Evolutionary conservation across 1,140 invertebrate genomes (phyloP), one percentile per base, ranked within the genome.

Genomic region (Zaprionus africanus): DNA sequence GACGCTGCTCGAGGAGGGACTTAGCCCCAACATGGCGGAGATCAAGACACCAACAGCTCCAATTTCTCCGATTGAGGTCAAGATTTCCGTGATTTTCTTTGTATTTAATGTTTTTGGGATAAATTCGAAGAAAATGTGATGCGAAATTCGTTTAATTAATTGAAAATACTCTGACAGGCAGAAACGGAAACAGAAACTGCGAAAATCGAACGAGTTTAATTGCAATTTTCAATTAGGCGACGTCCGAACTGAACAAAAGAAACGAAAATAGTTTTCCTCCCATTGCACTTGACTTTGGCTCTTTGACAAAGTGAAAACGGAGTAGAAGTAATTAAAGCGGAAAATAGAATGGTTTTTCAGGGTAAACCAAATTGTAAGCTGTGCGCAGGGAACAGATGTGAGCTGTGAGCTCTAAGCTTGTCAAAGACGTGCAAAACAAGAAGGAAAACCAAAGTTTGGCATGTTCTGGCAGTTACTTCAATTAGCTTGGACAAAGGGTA

Each of bases 161-260:
- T 80, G 36, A 58, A 54, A 79, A 46, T 63, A 67, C 67, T 70
- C 57, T 34, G 31, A 34, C 9, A 11, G 31, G 24, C 34, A 62
- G 17, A 34, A 34, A 28, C 61, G 26, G 15, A 59, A 57, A 22
- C 22, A 22, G 22, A 77, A 81, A 58, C 41, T 38, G 54, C 7
- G 28, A 28, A 36, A 24, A 53, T 15, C 24, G 67, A 67, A 24
- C 66, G 53, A 43, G 22, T 69, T 78, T 87, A 87, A 88, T 87
- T 88, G 83, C 70, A 49, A 81, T 88, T 87, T 87, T 81, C 84
- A 87, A 87, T 88, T 87, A 88, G 84, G 60, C 54, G 68, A 88
- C 61, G 71, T 24, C 65, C 59, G 54, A 56, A 49, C 41, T 12
- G 61, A 49, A 15, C 11, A 46, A 31, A 34, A 17, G 36, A 24